Evolutionary conservation across 2,888 invertebrate genomes (phyloP).

Genomic region (Tineola bisselliella): DNA sequence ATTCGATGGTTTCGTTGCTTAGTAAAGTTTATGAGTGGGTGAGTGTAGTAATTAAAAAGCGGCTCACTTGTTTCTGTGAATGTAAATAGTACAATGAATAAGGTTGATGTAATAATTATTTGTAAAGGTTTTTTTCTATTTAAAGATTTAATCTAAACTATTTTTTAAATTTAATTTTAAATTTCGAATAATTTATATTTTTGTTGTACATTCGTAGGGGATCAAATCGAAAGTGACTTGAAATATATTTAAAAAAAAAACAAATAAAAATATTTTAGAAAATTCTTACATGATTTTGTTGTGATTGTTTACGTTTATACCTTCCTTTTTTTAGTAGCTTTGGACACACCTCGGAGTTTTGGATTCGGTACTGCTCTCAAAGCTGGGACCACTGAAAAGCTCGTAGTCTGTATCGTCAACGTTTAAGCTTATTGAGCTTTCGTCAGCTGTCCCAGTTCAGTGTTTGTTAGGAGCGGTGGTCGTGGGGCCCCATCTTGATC

Average conservation of each 20-base stretch:
- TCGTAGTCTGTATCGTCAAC: neutral
- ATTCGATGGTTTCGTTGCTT: too few relatives aligned
- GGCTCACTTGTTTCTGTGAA: slow-evolving; percentile 21
- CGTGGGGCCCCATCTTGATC: slow-evolving; percentile 50
- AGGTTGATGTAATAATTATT: slow-evolving; percentile 36
- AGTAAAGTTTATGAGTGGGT: too few relatives aligned
- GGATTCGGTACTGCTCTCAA: slow-evolving; percentile 28
- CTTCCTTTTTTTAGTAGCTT: slow-evolving; percentile 38
- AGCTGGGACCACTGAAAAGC: neutral
- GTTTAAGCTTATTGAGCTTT: neutral
- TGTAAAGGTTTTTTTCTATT: slow-evolving; percentile 56
- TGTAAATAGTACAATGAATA: slow-evolving; percentile 65
- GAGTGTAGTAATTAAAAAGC: too few relatives aligned
- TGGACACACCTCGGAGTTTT: slow-evolving; percentile 40
- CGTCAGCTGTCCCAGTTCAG: slow-evolving; percentile 19
- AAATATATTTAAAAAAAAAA: slow-evolving; percentile 29
- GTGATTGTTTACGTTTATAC: slow-evolving; percentile 31
- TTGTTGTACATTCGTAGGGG: slow-evolving; percentile 62
- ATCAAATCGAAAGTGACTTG: slow-evolving; percentile 57
- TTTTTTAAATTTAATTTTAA: slow-evolving; percentile 57
- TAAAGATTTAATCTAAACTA: slow-evolving; percentile 66
- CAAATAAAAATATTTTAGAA: slow-evolving; percentile 58
- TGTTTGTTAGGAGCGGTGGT: slow-evolving; percentile 49
- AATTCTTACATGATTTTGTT: slow-evolving; percentile 52
- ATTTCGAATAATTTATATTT: slow-evolving; percentile 66